These are phyloP conservation scores for Caenorhabditis sinica DNA, from an alignment of 2,888 invertebrate species.

Conservation along the genomic window DNA sequence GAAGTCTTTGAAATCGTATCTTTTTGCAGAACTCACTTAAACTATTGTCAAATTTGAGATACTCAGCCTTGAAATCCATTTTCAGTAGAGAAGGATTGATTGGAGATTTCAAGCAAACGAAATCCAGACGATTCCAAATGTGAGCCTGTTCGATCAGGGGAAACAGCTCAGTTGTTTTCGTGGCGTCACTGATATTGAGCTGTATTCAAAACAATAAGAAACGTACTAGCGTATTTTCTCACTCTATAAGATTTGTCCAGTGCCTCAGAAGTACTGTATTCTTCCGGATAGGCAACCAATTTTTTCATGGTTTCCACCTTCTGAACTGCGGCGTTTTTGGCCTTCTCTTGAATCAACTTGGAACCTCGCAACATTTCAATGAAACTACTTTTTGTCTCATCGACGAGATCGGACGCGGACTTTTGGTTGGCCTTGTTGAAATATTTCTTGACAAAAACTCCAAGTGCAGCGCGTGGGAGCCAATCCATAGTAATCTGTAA, in stretches of 20 bases:
- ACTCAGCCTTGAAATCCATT: too few relatives aligned
- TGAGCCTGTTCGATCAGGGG: too few relatives aligned
- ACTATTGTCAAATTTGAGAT: not conserved
- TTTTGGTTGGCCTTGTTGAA: conserved; percentile 16
- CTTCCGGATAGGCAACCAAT: not conserved
- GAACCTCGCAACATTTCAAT: conserved; percentile 17
- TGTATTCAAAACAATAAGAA: not conserved
- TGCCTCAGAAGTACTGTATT: not conserved
- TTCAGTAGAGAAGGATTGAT: too few relatives aligned
- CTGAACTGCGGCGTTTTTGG: not conserved
- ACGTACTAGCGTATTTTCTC: not conserved
- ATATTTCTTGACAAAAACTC: conserved; percentile 10
- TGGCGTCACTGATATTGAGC: too few relatives aligned
- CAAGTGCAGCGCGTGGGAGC: conserved; percentile 10
- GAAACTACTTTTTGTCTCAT: not conserved
- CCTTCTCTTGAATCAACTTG: conserved; percentile 7
- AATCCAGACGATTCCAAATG: too few relatives aligned
- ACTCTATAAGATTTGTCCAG: not conserved
- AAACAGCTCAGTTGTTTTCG: too few relatives aligned
- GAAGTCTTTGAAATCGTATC: not conserved
- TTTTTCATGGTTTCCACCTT: conserved; percentile 9
- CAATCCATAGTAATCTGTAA: not conserved
- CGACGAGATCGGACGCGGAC: not conserved
- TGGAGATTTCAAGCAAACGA: too few relatives aligned
- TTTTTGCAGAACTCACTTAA: too few relatives aligned